Percentiles rank a stretch among this genome's conserved stretches.
Evolutionary conservation across 2,888 invertebrate species (phyloP).

Genomic region (Andrena camellia): DNA sequence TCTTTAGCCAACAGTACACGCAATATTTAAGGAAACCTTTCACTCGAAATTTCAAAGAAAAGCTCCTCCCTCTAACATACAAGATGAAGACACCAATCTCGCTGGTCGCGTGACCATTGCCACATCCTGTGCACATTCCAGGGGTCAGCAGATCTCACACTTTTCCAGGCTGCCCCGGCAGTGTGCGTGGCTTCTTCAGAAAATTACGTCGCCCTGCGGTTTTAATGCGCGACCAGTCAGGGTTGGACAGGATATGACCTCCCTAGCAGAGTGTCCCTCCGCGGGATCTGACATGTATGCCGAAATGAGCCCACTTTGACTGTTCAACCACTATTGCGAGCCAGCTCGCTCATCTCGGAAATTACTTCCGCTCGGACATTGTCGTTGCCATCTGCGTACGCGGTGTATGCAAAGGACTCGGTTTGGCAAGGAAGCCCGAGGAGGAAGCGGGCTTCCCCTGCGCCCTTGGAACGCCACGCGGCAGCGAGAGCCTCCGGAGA

Average conservation of each 20-base stretch:
- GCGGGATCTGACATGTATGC: constrained; percentile 70
- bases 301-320: constrained; percentile 85
- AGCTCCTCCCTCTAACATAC: background rate
- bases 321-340: constrained; percentile 84
- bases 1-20: too few species aligned
- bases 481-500: background rate
- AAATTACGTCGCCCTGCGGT: constrained; percentile 78
- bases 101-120: background rate
- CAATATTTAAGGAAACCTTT: too few species aligned
- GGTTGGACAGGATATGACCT: constrained; percentile 85
- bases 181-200: constrained; percentile 80
- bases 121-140: background rate
- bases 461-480: constrained; percentile 3
- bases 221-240: constrained; percentile 76
- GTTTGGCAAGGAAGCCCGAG: constrained; percentile 56
- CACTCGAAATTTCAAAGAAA: background rate
- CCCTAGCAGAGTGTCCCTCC: constrained; percentile 77
- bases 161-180: constrained; percentile 64
- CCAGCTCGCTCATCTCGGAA: constrained; percentile 84
- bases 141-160: constrained; percentile 30
- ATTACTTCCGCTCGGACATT: constrained; percentile 84
- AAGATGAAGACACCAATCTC: background rate
- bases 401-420: constrained; percentile 69
- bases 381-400: constrained; percentile 72
- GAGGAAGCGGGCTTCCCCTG: constrained; percentile 60